These are phyloP conservation scores for Zootoca vivipara DNA, from an alignment of 2,113 vertebrate genomes.

Conservation along the genomic window DNA sequence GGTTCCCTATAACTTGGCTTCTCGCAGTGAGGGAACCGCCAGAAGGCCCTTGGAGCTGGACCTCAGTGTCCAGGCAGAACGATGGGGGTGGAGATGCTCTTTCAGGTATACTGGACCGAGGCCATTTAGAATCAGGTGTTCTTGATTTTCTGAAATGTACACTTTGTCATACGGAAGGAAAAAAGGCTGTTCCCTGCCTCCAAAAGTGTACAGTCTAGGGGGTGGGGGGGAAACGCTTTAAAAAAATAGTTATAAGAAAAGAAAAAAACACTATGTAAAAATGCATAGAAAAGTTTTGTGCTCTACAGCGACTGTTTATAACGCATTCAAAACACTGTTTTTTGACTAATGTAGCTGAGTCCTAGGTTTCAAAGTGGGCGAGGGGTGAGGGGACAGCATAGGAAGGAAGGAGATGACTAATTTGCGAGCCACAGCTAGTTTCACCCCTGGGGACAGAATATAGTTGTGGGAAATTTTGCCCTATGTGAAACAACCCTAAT, in stretches of 20 bases:
- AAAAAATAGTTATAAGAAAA: not conserved
- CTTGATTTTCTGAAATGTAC: not conserved
- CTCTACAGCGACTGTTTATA: no score
- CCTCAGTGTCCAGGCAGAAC: no score
- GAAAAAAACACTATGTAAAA: not conserved
- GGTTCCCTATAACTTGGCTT: no score
- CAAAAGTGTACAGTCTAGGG: not conserved
- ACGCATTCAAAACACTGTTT: no score
- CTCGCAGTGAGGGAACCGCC: no score
- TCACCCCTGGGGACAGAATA: not conserved
- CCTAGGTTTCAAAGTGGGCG: no score
- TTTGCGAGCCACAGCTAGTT: not conserved
- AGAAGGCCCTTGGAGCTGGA: no score
- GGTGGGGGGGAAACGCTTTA: no score
- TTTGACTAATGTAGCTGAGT: no score
- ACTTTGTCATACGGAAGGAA: not conserved
- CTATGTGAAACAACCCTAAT: not conserved
- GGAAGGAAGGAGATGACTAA: not conserved
- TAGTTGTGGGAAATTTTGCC: not conserved
- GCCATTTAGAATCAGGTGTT: not conserved
- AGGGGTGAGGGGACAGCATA: not conserved
- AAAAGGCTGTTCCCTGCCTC: not conserved
- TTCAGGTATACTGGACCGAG: no score
- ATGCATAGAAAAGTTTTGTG: no score
- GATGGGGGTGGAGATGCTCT: no score